Base-by-base conservation (phyloP, 2,797 vertebrate species). In the Hydrolagus colliei region DNA sequence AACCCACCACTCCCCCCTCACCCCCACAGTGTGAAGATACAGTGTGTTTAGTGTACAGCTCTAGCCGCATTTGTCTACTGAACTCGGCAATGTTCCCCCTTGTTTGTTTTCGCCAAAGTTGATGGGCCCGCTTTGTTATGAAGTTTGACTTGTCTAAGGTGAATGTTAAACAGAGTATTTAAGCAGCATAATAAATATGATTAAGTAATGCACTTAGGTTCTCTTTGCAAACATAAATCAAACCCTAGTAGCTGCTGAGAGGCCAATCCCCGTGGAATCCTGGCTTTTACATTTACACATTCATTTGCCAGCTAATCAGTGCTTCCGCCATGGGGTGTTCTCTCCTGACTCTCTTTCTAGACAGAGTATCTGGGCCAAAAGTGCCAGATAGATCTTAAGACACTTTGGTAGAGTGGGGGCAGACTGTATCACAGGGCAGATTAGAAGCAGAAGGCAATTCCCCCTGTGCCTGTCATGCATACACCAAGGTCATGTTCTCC, bases 181-280 rank as follows among this genome's bases (percentile, higher is more conserved):
- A 71, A 84, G 79, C 18, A 35, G 65, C 71, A 67, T 71, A 71
- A 71, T 84, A 84, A 84, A 84, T 84, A 84, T 84, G 79, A 84
- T 84, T 84, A 84, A 84, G 65, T 35, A 84, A 71, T 13, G 18
- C 79, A 84, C 79, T 84, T 71, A 84, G 27, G 71, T 71, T 84
- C 65, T 71, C 65, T 71, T 10, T n/a, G 79, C 79, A 41, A 84
- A 71, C 65, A 84, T 84, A 84, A 84, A 84, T 84, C 79, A 84
- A 84, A 84, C 65, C n/a, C 65, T 71, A 20, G 65, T 68, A 12
- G 65, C 79, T 84, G 65, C 9, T 41, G 11, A 20, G 79, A 71
- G 79, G 27, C 35, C 67, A 67, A 6, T 84, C 79, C 62, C 79
- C 41, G 65, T 71, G 79, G 79, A 71, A 18, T 4, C 9, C 32